phyloP scores from a whole-genome alignment of 2,888 invertebrate species.

The Gisinianus flammeolus region DNA sequence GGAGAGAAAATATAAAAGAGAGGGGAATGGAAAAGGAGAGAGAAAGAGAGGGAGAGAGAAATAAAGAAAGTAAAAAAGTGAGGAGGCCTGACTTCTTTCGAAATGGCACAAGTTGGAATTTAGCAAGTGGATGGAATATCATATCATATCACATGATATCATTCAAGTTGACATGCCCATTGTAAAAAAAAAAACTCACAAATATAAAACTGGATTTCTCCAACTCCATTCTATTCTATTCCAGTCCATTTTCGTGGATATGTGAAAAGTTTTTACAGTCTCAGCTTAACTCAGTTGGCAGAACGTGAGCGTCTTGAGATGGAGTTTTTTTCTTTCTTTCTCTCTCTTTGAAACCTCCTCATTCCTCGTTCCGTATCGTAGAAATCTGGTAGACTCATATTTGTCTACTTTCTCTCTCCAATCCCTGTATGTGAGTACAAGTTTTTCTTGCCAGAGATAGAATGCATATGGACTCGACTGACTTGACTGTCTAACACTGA shows the following conservation, averaged over 20 bases:
- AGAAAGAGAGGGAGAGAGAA: background rate
- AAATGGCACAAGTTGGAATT: slow-evolving; percentile 28
- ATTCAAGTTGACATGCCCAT: slow-evolving; percentile 35
- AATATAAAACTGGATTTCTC: slow-evolving; percentile 37
- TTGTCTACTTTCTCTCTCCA: background rate
- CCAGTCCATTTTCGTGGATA: slow-evolving; percentile 26
- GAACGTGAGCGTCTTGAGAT: slow-evolving; percentile 24
- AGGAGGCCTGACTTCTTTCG: slow-evolving; percentile 15
- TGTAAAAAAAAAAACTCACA: slow-evolving; percentile 21
- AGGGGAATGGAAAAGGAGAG: background rate
- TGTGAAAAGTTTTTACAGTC: slow-evolving; percentile 37
- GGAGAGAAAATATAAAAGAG: background rate
- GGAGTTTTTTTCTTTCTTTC: slow-evolving; percentile 13
- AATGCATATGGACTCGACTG: background rate
- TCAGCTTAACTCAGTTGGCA: slow-evolving; percentile 24
- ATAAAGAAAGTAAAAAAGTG: slow-evolving; percentile 8
- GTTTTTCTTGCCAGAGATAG: no score
- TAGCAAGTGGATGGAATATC: slow-evolving; percentile 1
- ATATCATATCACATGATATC: slow-evolving; percentile 30
- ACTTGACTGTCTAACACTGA: no score
- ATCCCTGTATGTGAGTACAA: background rate
- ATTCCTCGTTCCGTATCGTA: background rate
- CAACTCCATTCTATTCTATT: slow-evolving; percentile 38
- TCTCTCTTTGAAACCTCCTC: background rate
- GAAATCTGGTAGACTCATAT: no score